Conservation (phyloP, 1,140 invertebrate genomes). For the Myzus persicae region DNA sequence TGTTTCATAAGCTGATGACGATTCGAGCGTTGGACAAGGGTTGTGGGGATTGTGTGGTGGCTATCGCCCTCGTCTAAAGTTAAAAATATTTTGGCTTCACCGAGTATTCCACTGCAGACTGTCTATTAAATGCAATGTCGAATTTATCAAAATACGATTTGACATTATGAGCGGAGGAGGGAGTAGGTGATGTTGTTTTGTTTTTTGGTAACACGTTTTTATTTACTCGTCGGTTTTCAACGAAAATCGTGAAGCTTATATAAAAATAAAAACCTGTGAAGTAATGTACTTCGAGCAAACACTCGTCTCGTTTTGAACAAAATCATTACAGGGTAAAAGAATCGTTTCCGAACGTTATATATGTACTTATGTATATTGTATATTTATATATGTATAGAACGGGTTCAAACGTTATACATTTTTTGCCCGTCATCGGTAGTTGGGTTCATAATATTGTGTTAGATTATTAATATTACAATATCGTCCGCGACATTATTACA, state of each 20-base stretch:
- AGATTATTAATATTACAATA: slow-evolving; percentile 12
- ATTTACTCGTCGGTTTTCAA: not conserved
- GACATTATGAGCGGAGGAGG: not conserved
- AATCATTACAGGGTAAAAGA: not conserved
- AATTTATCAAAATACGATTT: not conserved
- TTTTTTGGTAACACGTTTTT: not conserved
- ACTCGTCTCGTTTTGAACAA: not conserved
- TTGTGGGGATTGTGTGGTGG: not conserved
- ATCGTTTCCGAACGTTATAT: not conserved
- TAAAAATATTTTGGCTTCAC: not conserved
- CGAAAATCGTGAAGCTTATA: not conserved
- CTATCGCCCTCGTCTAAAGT: not conserved
- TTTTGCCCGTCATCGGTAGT: not conserved
- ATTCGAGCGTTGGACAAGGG: not conserved
- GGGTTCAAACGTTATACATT: not conserved
- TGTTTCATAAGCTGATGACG: not conserved
- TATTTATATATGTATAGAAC: not conserved
- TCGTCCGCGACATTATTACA: not conserved
- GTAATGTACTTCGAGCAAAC: not conserved
- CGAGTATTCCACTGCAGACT: not conserved
- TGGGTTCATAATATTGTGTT: not conserved
- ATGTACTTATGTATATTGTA: no score
- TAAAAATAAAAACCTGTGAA: not conserved
- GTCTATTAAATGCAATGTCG: not conserved
- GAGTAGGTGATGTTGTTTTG: not conserved